phyloP scores from a whole-genome alignment of 2,888 invertebrate species.

The Agapostemon virescens region DNA sequence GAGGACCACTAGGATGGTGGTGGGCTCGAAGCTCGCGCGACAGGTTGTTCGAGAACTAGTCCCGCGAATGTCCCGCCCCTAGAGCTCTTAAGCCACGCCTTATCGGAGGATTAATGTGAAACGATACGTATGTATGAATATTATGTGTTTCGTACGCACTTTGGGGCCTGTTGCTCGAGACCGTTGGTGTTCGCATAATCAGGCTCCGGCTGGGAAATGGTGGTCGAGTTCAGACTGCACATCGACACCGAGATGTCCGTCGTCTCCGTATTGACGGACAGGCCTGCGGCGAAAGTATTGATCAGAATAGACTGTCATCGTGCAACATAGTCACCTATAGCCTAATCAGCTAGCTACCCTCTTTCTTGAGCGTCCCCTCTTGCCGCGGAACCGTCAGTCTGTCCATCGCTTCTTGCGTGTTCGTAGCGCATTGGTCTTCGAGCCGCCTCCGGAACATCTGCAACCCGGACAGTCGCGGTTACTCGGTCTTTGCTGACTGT shows the following conservation, averaged over 20 bases:
- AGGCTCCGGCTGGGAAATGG: constrained; percentile 79
- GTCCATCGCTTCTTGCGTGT: constrained; percentile 77
- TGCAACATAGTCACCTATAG: neutral
- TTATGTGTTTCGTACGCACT: constrained; percentile 67
- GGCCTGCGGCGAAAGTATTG: constrained; percentile 71
- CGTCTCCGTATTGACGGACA: constrained; percentile 81
- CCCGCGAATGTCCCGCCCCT: neutral
- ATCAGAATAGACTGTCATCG: neutral
- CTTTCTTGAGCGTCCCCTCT: constrained; percentile 78
- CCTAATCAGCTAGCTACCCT: constrained; percentile 72
- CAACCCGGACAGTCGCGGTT: constrained; percentile 5
- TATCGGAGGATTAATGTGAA: neutral
- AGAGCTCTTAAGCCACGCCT: neutral
- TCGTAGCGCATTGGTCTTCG: constrained; percentile 83
- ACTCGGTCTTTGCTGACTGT: neutral
- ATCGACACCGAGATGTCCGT: constrained; percentile 82
- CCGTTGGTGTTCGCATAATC: constrained; percentile 80
- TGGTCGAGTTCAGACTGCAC: constrained; percentile 81
- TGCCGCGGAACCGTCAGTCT: constrained; percentile 78
- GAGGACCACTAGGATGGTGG: too few relatives aligned
- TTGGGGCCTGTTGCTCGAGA: constrained; percentile 72
- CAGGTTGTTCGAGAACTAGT: too few relatives aligned
- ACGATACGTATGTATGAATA: neutral
- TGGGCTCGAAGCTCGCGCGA: too few relatives aligned
- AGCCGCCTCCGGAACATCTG: constrained; percentile 86